Conservation (phyloP, 2,888 invertebrate species). For the Leucozona laternaria region DNA sequence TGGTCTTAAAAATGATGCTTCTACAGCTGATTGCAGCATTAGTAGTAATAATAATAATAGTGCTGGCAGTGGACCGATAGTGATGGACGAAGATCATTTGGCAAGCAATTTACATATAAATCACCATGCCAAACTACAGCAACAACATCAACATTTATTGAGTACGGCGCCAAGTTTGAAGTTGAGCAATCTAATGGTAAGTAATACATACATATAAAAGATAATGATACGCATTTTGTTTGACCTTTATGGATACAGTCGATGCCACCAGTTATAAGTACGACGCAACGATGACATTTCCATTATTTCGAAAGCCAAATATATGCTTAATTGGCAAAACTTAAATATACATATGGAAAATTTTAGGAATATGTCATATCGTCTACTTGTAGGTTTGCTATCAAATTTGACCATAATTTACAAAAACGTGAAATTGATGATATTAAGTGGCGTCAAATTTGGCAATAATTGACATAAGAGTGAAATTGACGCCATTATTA, state of each 20-base stretch:
- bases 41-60: constrained; percentile 16
- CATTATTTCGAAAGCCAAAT: not conserved
- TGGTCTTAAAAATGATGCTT: constrained; percentile 50
- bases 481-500: too few species aligned
- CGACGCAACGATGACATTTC: not conserved
- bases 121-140: constrained; percentile 57
- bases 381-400: too few species aligned
- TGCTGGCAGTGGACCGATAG: constrained; percentile 18
- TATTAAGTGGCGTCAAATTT: too few species aligned
- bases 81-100: constrained; percentile 64
- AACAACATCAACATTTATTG: constrained; percentile 77
- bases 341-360: too few species aligned
- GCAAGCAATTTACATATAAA: constrained; percentile 67
- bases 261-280: not conserved
- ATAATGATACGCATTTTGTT: constrained; percentile 13
- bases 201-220: constrained; percentile 70
- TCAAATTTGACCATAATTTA: too few species aligned
- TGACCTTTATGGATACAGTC: not conserved
- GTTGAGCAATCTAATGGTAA: constrained; percentile 84
- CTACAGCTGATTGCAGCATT: constrained; percentile 27
- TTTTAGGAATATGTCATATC: too few species aligned
- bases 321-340: not conserved
- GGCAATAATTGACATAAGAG: too few species aligned
- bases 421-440: too few species aligned
- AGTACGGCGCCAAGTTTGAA: constrained; percentile 83